phyloP scores from a whole-genome alignment of 2,113 vertebrate genomes.

The Illadopsis cleaveri region DNA sequence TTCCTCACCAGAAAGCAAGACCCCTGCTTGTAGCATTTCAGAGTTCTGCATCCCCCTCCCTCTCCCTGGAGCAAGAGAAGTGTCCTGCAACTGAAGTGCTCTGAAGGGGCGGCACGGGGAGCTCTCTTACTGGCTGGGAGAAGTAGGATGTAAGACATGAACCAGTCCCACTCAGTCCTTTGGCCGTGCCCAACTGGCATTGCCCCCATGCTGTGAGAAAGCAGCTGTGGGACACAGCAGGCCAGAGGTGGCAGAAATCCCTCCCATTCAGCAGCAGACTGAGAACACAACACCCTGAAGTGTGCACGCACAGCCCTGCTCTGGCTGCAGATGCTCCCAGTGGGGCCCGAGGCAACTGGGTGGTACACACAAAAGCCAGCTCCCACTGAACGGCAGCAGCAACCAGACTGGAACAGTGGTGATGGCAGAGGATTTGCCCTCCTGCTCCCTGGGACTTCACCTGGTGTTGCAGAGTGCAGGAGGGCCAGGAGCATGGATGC shows the following conservation, averaged over 20 bases:
- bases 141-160: accelerated
- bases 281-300: background rate
- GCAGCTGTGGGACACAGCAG: accelerated
- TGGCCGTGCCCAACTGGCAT: background rate
- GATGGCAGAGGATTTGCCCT: background rate
- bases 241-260: background rate
- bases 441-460: background rate
- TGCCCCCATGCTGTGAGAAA: background rate
- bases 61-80: background rate
- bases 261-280: background rate
- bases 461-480: background rate
- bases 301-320: background rate
- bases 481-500: background rate
- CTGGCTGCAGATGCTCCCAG: background rate
- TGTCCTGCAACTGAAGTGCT: background rate
- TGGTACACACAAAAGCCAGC: background rate
- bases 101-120: accelerated
- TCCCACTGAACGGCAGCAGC: background rate
- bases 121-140: background rate
- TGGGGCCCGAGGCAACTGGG: background rate
- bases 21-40: background rate
- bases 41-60: background rate
- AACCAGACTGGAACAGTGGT: background rate
- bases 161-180: background rate
- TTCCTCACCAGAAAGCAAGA: background rate